Base-by-base conservation (phyloP, 2,113 vertebrate species). In the Megaceryle torquata region DNA sequence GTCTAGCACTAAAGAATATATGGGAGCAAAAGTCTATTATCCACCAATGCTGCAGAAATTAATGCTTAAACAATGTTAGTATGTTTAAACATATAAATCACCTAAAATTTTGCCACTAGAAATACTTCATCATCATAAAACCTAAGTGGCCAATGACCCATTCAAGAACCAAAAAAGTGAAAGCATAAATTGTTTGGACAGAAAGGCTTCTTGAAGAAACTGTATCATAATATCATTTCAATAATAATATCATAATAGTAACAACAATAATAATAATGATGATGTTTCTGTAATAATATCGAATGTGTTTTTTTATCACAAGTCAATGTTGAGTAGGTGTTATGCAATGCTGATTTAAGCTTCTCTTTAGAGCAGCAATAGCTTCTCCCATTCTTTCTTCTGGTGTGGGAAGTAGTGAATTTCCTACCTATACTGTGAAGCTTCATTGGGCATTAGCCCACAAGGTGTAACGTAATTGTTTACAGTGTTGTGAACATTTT, bases 51-150 rank as follows among this genome's bases (percentile, higher is more conserved):
- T 93, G 43, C 35, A 88, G 88, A 93, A 72, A 93, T 86, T 89
- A 95, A 86, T 95, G 67, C 35, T 90, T 94, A 95, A 94, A 77
- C 88, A 93, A 93, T n/a, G 67, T 87, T 82, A 95, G 43, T 18
- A 50, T 39, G 44, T 35, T 59, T 77, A 91, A 94, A 82, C 15
- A 74, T 15, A 88, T 82, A 88, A 82, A 51, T 88, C 46, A 84
- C 31, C 39, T 77, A 65, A 60, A 87, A 79, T 60, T 84, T 78
- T 86, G 28, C 41, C 44, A 69, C 43, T 51, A 9, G 37, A 82
- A 88, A 69, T 51, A 86, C 57, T 81, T 91, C 19, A 69, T 68
- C 69, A 82, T 33, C 2, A 2, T 59, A 82, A 84, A 83, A 88
- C 44, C 48, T 13, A 57, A 77, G 25, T 31, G 53, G 57, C 43